Base-by-base conservation (phyloP, 2,113 vertebrate genomes). In the Holacanthus passer region DNA sequence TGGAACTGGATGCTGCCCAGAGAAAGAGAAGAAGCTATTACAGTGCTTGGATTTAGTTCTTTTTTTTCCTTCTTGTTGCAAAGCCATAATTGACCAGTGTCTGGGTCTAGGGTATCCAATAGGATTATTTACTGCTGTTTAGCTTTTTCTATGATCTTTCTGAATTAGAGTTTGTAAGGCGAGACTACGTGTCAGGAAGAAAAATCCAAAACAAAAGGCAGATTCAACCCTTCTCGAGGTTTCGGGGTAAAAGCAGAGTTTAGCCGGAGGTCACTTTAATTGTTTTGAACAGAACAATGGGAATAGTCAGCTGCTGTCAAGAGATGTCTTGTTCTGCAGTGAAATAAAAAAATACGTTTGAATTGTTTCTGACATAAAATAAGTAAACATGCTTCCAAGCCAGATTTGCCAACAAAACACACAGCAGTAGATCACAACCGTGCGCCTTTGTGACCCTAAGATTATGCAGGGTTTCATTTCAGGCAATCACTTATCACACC, bases 31-130 rank as follows among this genome's bases (percentile, higher is more conserved):
- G 76, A 84, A 66, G 77, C 82, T 50, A 35, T 87, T 80, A 68
- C 78, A 82, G 50, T 86, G 79, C 76, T 90, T 89, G 70, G 64
- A 70, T 81, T 84, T 62, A 7, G 29, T 60, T 76, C 1, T 73
- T 79, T 66, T 78, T 82, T 73, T 77, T n/a, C n/a, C 50, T 80
- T 82, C 66, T 66, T 83, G 65, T 82, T 86, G 76, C 68, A 85
- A 87, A 89, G 66, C 82, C 82, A 73, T 84, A 88, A 88, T 90
- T 90, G 90, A 91, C 83, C 85, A 77, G 43, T 75, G 87, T 91
- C 90, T 91, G 87, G 71, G 58, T 53, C 71, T 72, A 56, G 84
- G 79, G 58, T 83, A 79, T 81, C 77, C 78, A 84, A 72, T 88
- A 75, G 81, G 82, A 87, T 91, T 76, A 86, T 92, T 87, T 79